Percentiles rank a stretch among this genome's conserved stretches.
phyloP scores from a whole-genome alignment of 1,140 invertebrate genomes.

The Tetragonula clypearis region DNA sequence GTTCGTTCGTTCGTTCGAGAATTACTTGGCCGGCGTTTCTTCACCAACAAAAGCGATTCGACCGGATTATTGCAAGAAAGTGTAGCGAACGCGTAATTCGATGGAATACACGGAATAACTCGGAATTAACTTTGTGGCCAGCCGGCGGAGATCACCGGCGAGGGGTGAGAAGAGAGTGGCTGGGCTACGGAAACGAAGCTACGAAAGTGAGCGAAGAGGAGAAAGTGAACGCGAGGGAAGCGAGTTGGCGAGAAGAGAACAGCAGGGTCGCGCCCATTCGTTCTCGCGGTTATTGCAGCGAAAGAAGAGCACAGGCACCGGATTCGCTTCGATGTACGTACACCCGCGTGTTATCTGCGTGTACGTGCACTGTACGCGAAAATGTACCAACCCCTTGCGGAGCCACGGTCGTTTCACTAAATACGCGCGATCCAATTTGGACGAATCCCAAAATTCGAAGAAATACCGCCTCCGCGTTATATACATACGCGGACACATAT shows the following conservation, averaged over 20 bases:
- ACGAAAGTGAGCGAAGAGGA: background rate
- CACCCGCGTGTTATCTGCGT: slow-evolving; percentile 3
- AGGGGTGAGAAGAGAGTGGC: background rate
- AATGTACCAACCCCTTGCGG: slow-evolving; percentile 5
- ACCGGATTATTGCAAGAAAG: slow-evolving; percentile 32
- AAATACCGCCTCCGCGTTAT: slow-evolving; percentile 23
- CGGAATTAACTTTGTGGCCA: slow-evolving; percentile 33
- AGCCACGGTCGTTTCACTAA: slow-evolving; percentile 46
- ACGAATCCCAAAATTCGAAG: slow-evolving; percentile 61
- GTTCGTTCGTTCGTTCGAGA: background rate
- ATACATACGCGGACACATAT: background rate
- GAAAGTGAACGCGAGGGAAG: background rate
- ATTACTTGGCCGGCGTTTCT: slow-evolving; percentile 2
- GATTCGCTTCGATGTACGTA: slow-evolving; percentile 25
- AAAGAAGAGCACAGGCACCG: background rate
- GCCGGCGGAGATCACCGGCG: slow-evolving; percentile 21
- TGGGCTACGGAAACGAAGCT: too few species aligned
- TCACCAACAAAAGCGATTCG: slow-evolving; percentile 1
- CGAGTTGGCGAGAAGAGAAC: slow-evolving; percentile 26
- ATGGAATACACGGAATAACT: slow-evolving; percentile 36
- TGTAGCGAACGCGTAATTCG: slow-evolving; percentile 24
- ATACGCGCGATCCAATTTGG: slow-evolving; percentile 66
- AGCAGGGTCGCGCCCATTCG: slow-evolving; percentile 48
- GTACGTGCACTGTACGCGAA: background rate
- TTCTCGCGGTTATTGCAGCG: slow-evolving; percentile 52